These are phyloP conservation scores for Leucozona laternaria DNA, from an alignment of 2,888 invertebrate genomes.

Conservation along the genomic window DNA sequence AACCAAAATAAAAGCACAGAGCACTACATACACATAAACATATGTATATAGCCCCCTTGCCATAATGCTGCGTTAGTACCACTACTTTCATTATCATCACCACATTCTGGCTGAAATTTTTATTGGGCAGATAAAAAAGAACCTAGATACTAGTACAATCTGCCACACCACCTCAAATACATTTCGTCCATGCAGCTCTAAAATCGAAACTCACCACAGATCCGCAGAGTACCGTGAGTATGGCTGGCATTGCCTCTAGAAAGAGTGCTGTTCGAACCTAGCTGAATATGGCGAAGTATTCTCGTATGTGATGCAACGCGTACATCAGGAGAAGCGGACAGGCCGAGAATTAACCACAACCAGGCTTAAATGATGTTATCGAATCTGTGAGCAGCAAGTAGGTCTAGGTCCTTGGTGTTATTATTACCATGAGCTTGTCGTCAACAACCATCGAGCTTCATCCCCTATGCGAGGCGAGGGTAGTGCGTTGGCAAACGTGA, in stretches of 20 bases:
- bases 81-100: slow-evolving; percentile 36
- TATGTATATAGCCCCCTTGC: not conserved
- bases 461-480: not conserved
- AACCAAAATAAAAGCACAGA: slow-evolving; percentile 66
- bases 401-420: slow-evolving; percentile 34
- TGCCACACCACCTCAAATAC: slow-evolving; percentile 43
- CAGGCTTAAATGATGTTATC: slow-evolving; percentile 70
- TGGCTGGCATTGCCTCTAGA: not conserved
- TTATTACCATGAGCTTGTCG: slow-evolving; percentile 32
- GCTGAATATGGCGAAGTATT: not conserved
- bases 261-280: not conserved
- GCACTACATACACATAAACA: not conserved
- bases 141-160: slow-evolving; percentile 23
- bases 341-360: slow-evolving; percentile 67
- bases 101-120: slow-evolving; percentile 35
- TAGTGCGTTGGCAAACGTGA: not conserved
- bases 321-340: slow-evolving; percentile 41
- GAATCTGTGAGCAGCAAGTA: slow-evolving; percentile 22
- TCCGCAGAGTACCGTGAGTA: slow-evolving; percentile 32
- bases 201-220: slow-evolving; percentile 54
- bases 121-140: slow-evolving; percentile 18
- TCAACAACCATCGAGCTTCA: slow-evolving; percentile 13
- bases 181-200: slow-evolving; percentile 24
- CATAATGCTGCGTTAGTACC: not conserved
- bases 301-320: slow-evolving; percentile 8